A percentile compares a stretch with the other conserved stretches of the same genome.
Evolutionary conservation across 2,113 vertebrate species (phyloP).

Genomic region (Cryptotis parvus): DNA sequence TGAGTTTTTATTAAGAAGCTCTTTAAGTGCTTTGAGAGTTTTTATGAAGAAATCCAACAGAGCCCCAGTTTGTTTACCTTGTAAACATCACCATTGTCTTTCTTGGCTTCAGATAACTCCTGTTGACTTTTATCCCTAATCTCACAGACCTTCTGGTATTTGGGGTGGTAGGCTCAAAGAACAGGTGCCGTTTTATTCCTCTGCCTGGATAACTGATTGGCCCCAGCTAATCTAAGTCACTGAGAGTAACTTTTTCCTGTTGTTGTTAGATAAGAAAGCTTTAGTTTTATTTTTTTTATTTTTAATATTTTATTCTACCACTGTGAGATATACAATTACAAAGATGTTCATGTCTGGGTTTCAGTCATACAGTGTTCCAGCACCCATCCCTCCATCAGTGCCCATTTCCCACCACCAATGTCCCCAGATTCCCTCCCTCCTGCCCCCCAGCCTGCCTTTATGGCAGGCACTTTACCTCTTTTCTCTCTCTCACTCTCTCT

Average conservation of each 20-base stretch:
- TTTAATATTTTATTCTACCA: too few relatives aligned
- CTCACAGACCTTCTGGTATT: slow-evolving; percentile 39
- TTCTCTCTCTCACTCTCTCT: too few relatives aligned
- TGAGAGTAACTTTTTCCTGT: slow-evolving; percentile 14
- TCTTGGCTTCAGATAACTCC: neutral
- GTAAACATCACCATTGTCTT: neutral
- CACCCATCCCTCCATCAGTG: too few relatives aligned
- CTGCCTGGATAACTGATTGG: neutral
- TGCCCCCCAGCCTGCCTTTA: too few relatives aligned
- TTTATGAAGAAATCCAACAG: slow-evolving; percentile 42
- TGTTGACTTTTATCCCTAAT: slow-evolving; percentile 8
- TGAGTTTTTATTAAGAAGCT: slow-evolving; percentile 48
- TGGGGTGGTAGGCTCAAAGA: neutral
- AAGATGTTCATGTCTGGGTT: too few relatives aligned
- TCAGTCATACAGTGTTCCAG: too few relatives aligned
- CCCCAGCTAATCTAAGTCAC: neutral
- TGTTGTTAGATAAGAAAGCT: too few relatives aligned
- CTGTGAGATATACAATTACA: too few relatives aligned
- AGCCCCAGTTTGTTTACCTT: neutral
- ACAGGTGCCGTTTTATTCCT: neutral
- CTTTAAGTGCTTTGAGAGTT: slow-evolving; percentile 28
- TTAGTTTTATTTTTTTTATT: too few relatives aligned
- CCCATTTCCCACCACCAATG: too few relatives aligned
- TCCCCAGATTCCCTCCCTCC: too few relatives aligned
- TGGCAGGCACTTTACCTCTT: too few relatives aligned